phyloP scores from a whole-genome alignment of 2,888 invertebrate genomes.

The Cheilosia scutellata region DNA sequence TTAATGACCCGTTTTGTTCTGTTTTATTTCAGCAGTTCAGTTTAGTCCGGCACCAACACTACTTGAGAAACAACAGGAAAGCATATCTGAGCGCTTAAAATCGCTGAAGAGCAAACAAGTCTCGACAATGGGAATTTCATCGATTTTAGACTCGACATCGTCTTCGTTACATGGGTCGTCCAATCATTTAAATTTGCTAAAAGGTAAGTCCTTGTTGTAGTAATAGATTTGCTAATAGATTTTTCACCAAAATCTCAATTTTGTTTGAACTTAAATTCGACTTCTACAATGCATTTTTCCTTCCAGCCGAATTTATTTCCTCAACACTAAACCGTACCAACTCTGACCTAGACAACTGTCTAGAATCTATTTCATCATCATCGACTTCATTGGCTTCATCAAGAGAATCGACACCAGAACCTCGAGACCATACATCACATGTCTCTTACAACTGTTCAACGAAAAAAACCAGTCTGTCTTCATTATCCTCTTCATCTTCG shows the following conservation, averaged over 20 bases:
- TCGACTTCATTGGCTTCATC: slow-evolving; percentile 79
- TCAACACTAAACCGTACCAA: slow-evolving; percentile 73
- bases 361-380: slow-evolving; percentile 79
- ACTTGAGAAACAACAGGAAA: slow-evolving; percentile 94
- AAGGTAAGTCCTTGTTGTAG: slow-evolving; percentile 66
- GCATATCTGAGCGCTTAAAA: slow-evolving; percentile 91
- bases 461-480: slow-evolving; percentile 36
- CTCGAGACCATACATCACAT: slow-evolving; percentile 57
- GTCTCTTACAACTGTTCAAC: slow-evolving; percentile 30
- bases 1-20: neutral
- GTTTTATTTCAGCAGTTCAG: slow-evolving; percentile 85
- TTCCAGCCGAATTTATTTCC: slow-evolving; percentile 65
- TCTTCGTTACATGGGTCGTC: slow-evolving; percentile 64
- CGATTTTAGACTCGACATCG: slow-evolving; percentile 54
- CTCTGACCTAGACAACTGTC: slow-evolving; percentile 78
- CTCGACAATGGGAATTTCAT: slow-evolving; percentile 57
- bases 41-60: slow-evolving; percentile 94
- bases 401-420: slow-evolving; percentile 79
- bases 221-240: too few species aligned
- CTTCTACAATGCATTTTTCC: neutral
- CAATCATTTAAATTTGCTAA: slow-evolving; percentile 76
- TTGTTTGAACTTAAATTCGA: neutral
- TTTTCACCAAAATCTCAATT: too few species aligned
- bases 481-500: slow-evolving; percentile 14
- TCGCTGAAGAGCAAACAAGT: slow-evolving; percentile 78